Base-by-base conservation (phyloP, 2,797 vertebrate species). In the Squalus acanthias region DNA sequence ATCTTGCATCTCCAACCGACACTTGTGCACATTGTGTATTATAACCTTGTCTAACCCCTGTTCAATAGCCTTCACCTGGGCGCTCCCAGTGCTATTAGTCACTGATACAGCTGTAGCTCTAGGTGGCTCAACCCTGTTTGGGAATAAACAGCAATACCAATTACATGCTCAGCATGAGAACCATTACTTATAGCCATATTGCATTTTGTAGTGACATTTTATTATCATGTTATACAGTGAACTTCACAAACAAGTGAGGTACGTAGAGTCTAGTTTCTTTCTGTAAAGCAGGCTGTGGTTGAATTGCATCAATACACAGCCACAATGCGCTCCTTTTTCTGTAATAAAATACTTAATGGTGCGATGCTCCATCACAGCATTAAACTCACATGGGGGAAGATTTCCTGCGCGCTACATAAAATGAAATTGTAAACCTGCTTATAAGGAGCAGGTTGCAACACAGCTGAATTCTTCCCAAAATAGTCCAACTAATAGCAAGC, bases 91-190 rank as follows among this genome's bases (percentile, higher is more conserved):
- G 94, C 29, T 60, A 57, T 95, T 95, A 74, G 94, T 60, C 69
- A 76, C 50, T 95, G 65, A 46, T 33, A 33, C 69, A 53, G 50
- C 12, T 33, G 70, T 57, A 74, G 69, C 26, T 76, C 70, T 50
- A 12, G 46, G 46, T 95, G 69, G 46, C 93, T 74, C 93, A 95
- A 53, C 24, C 67, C 50, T 53, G 24, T 26, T 74, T 53, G 69
- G n/a, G 93, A 26, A 74, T 95, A 76, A 76, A 76, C 69, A 95
- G 46, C 94, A 95, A 20, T 17, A n/a, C 46, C 94, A 95, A 74
- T 95, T 95, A 95, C 2, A 95, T 76, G 70, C 72, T 76, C 70
- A 74, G 53, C 70, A 57, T n/a, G 24, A 95, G 50, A 95, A 53
- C 70, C 50, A 57, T 95, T 60, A 74, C 70, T 95, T 17, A 95